phyloP scores from a whole-genome alignment of 2,797 vertebrate genomes.

The Microcaecilia unicolor region DNA sequence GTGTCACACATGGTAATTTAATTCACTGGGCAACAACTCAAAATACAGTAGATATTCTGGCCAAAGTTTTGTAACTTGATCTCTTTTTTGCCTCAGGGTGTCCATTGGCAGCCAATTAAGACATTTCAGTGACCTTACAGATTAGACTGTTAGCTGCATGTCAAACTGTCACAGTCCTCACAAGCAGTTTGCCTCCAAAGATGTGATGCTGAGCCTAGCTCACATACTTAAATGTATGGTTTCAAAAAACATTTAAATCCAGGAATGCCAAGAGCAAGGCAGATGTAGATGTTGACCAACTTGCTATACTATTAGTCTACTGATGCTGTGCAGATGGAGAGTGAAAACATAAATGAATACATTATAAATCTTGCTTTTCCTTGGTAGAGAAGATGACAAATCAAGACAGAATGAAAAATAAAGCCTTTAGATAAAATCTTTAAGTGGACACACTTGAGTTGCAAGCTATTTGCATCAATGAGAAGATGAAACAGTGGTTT shows the following conservation, averaged over 20 bases:
- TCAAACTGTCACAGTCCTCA: too few species aligned
- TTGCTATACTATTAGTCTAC: too few species aligned
- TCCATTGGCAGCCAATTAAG: too few species aligned
- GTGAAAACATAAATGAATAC: not conserved
- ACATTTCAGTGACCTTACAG: too few species aligned
- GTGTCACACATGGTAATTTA: too few species aligned
- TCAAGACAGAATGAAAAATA: slow-evolving; percentile 17
- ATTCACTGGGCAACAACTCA: too few species aligned
- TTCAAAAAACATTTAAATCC: not conserved
- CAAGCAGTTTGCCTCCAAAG: not conserved
- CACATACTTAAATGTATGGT: not conserved
- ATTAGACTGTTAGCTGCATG: too few species aligned
- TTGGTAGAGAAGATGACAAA: slow-evolving; percentile 12
- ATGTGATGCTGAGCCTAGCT: rapidly evolving
- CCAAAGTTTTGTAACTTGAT: too few species aligned
- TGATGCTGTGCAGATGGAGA: not conserved
- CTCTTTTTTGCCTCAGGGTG: too few species aligned
- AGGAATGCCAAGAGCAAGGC: not conserved
- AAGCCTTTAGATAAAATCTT: slow-evolving; percentile 29
- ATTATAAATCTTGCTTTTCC: slow-evolving; percentile 1
- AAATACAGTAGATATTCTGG: too few species aligned
- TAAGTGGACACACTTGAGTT: slow-evolving; percentile 23
- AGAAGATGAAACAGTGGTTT: slow-evolving; percentile 39
- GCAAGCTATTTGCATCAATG: slow-evolving; percentile 33
- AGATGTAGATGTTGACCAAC: not conserved